Conservation (phyloP, 2,113 vertebrate genomes). For the Maylandia zebra region DNA sequence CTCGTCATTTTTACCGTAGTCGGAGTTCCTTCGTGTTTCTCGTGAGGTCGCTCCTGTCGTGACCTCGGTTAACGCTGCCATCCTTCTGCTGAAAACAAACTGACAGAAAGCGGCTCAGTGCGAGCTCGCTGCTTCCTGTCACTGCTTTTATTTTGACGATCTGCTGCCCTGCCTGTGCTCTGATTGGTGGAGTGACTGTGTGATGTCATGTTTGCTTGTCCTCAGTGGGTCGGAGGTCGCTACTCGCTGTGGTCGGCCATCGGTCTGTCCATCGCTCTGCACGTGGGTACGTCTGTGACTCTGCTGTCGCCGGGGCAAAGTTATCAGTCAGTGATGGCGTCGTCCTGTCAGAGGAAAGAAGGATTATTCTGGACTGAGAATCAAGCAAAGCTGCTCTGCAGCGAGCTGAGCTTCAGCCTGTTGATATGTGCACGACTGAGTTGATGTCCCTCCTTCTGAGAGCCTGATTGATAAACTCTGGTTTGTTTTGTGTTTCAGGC, state of each 20-base stretch:
- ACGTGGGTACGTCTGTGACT: conserved; percentile 75
- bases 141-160: not conserved
- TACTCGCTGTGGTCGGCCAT: conserved; percentile 98
- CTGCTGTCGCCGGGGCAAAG: not conserved
- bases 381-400: not conserved
- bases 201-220: conserved; percentile 24
- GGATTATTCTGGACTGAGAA: not conserved
- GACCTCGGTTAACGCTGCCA: not conserved
- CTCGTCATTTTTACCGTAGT: accelerated
- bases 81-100: not conserved
- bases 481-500: conserved; percentile 46
- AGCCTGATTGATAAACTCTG: accelerated
- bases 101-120: not conserved
- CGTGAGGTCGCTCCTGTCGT: not conserved
- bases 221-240: conserved; percentile 95
- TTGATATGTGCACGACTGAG: not conserved
- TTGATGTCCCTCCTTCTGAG: not conserved
- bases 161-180: not conserved
- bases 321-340: not conserved
- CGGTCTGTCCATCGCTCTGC: conserved; percentile 95
- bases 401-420: accelerated
- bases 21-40: not conserved
- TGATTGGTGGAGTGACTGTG: conserved; percentile 32
- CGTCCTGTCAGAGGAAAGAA: not conserved
- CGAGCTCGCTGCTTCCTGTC: not conserved